Percentiles rank a stretch among this genome's conserved stretches.
Conservation (phyloP, 2,888 invertebrate genomes). For the Nemotelus pantherinus region DNA sequence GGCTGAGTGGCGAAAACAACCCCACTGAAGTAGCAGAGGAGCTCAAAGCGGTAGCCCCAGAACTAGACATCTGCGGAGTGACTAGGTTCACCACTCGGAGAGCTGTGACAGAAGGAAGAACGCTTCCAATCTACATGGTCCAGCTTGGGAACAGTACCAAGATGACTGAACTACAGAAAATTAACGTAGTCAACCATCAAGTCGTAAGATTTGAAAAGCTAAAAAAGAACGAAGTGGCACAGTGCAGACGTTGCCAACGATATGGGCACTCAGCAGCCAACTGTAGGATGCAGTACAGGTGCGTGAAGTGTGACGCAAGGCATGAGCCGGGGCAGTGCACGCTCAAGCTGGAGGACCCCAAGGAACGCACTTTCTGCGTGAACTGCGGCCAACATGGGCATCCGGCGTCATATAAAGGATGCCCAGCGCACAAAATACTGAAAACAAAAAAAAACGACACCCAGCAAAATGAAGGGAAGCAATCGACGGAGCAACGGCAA, state of each 20-base stretch:
- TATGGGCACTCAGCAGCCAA: constrained; percentile 36
- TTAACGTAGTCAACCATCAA: constrained; percentile 22
- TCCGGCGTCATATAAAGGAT: constrained; percentile 35
- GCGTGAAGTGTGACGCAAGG: constrained; percentile 24
- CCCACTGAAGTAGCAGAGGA: too few species aligned
- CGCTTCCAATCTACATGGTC: too few species aligned
- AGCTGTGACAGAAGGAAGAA: too few species aligned
- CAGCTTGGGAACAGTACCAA: too few species aligned
- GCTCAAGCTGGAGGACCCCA: background rate
- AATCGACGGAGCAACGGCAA: too few species aligned
- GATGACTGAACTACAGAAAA: too few species aligned
- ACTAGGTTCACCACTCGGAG: too few species aligned
- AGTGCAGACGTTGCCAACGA: constrained; percentile 37
- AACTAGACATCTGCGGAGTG: too few species aligned
- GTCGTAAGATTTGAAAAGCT: constrained; percentile 1
- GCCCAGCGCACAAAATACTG: constrained; percentile 20
- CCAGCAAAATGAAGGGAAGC: too few species aligned
- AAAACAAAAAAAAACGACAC: too few species aligned
- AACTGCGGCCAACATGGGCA: constrained; percentile 33
- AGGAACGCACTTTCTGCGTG: constrained; percentile 12
- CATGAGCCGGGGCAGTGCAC: constrained; percentile 29
- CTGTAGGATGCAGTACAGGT: constrained; percentile 22
- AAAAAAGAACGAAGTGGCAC: background rate
- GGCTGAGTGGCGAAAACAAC: too few species aligned
- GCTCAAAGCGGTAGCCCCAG: too few species aligned